Base-by-base conservation (phyloP, 2,113 vertebrate genomes). In the Turdus rufiventris region DNA sequence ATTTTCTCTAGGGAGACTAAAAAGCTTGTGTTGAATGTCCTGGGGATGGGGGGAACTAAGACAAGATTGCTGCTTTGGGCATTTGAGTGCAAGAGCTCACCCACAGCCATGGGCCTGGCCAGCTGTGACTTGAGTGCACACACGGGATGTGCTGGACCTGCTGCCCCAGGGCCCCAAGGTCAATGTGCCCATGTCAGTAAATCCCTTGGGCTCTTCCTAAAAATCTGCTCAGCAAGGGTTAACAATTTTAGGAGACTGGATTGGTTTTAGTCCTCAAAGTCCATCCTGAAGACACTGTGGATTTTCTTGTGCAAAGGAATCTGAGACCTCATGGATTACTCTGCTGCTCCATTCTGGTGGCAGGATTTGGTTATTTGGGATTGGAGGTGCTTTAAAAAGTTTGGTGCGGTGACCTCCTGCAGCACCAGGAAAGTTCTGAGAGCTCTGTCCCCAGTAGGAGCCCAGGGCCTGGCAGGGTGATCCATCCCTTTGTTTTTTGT, bases 101-200 rank as follows among this genome's bases (percentile, higher is more conserved):
- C 28, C 33, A 18, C 3, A 65, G 56, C 42, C 56, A 43, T 12
- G 62, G 29, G 31, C 31, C 57, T 61, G 77, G 24, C 48, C n/a
- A 51, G 61, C 33, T 74, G 33, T 56, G 62, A 57, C 23, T 40
- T 45, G 36, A 13, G 23, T 29, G n/a, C 18, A 23, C 17, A 29
- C 3, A 1, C 9, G 66, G 42, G 29, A n/a, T 63, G 21, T 56
- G 45, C n/a, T 95, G 81, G 54, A 57, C 9, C 50, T n/a, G 51
- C 38, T 66, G 62, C 28, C 29, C 29, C 0, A 0, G 45, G 61
- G 24, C 10, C 12, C 34, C 20, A 10, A 14, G 61, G 78, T 47
- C 57, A 42, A 26, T 0, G 0, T 28, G 29, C 21, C 61, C 0
- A 0, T 72, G 43, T 29, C 3, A 2, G 8, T 11, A 21, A 84